Evolutionary conservation across 2,888 invertebrate genomes (phyloP).

Genomic region (Epiperipatus broadwayi): DNA sequence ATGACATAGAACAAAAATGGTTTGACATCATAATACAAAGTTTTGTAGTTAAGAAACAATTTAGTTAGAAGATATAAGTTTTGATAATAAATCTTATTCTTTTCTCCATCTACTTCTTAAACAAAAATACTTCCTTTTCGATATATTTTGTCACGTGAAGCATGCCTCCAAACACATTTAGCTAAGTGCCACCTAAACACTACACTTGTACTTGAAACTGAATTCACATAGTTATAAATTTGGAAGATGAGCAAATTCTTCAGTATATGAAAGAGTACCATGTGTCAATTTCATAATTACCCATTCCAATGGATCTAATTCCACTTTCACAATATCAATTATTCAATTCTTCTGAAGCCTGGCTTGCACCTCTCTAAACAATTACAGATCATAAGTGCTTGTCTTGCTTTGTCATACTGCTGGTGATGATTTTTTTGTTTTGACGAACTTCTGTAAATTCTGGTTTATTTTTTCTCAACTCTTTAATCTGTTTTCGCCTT

Average conservation of each 20-base stretch:
- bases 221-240: slow-evolving; percentile 90
- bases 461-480: too few species aligned
- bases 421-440: too few species aligned
- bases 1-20: slow-evolving; percentile 97
- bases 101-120: slow-evolving; percentile 84
- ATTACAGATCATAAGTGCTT: slow-evolving; percentile 63
- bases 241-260: slow-evolving; percentile 71
- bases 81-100: slow-evolving; percentile 87
- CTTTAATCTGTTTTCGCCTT: too few species aligned
- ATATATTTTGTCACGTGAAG: slow-evolving; percentile 78
- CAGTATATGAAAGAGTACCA: slow-evolving; percentile 86
- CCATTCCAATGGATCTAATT: slow-evolving; percentile 74
- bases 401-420: too few species aligned
- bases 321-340: slow-evolving; percentile 41
- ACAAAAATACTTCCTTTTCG: slow-evolving; percentile 74
- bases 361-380: slow-evolving; percentile 81
- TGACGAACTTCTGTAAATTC: too few species aligned
- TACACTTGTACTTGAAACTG: slow-evolving; percentile 81
- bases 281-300: slow-evolving; percentile 87
- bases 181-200: slow-evolving; percentile 61
- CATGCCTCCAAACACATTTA: slow-evolving; percentile 89
- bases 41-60: slow-evolving; percentile 96
- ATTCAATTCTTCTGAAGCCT: too few species aligned
- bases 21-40: slow-evolving; percentile 91
- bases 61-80: slow-evolving; percentile 91